These are phyloP conservation scores for Apteryx owenii DNA, from an alignment of 2,113 vertebrate genomes.

Conservation along the genomic window DNA sequence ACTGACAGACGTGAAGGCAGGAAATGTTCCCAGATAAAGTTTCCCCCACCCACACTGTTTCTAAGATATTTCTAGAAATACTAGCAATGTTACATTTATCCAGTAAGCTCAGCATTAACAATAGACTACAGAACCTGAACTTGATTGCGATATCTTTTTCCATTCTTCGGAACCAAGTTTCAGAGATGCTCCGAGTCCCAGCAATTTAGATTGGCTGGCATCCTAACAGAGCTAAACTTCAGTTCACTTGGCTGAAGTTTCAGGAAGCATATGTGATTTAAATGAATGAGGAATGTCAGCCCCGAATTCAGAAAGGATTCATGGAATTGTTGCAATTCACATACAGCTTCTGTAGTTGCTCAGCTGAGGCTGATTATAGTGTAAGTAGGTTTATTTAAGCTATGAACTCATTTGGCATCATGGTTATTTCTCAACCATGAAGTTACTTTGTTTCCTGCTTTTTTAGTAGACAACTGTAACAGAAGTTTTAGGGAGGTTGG, in stretches of 20 bases:
- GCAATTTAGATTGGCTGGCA: not conserved
- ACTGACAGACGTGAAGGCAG: conserved; percentile 48
- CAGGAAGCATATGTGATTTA: not conserved
- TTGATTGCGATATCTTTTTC: not conserved
- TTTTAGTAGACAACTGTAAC: not conserved
- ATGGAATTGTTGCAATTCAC: not conserved
- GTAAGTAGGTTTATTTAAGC: not conserved
- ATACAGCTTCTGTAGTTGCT: not conserved
- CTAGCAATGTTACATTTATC: not conserved
- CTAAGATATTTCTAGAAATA: not conserved
- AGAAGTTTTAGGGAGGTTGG: not conserved
- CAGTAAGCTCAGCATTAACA: not conserved
- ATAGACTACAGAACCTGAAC: not conserved
- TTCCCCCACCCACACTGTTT: conserved; percentile 39
- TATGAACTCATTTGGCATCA: not conserved
- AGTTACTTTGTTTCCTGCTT: not conserved
- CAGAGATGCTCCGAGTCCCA: not conserved
- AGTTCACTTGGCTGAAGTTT: not conserved
- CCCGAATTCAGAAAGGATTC: not conserved
- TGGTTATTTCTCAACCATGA: not conserved
- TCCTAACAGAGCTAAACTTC: not conserved
- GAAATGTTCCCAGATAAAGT: conserved; percentile 63
- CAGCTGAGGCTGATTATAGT: not conserved
- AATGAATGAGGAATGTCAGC: not conserved
- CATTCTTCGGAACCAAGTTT: not conserved